A percentile compares a stretch with the other conserved stretches of the same genome.
These are phyloP conservation scores for Damaliscus lunatus DNA, from an alignment of 2,113 vertebrate genomes.

Conservation along the genomic window DNA sequence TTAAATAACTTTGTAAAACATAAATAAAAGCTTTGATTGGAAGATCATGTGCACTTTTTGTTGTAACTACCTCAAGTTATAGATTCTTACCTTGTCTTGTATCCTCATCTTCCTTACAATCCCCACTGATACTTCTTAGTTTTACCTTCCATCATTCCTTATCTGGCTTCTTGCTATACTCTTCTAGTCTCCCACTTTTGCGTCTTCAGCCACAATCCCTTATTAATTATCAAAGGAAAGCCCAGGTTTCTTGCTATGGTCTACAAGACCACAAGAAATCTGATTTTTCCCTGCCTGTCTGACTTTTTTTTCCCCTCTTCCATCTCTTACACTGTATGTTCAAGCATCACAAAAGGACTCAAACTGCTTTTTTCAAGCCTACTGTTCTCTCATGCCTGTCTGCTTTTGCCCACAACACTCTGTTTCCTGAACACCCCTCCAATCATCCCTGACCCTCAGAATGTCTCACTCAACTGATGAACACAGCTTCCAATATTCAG, in stretches of 20 bases:
- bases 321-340: neutral
- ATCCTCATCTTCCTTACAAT: neutral
- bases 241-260: neutral
- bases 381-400: neutral
- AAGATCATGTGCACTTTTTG: neutral
- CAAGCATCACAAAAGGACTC: neutral
- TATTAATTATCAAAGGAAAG: neutral
- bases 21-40: constrained; percentile 57
- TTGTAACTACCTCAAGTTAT: neutral
- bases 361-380: neutral
- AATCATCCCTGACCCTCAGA: neutral
- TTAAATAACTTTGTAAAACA: constrained; percentile 42
- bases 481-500: neutral
- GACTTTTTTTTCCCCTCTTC: neutral
- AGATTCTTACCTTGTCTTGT: neutral
- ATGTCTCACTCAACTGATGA: neutral
- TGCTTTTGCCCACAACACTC: neutral
- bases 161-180: neutral
- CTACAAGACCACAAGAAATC: neutral
- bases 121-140: neutral
- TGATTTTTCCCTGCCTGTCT: neutral
- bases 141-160: neutral
- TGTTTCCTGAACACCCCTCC: neutral
- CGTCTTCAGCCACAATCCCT: neutral
- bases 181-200: neutral